These are phyloP conservation scores for Phainopepla nitens DNA, from an alignment of 2,113 vertebrate species.

Conservation along the genomic window DNA sequence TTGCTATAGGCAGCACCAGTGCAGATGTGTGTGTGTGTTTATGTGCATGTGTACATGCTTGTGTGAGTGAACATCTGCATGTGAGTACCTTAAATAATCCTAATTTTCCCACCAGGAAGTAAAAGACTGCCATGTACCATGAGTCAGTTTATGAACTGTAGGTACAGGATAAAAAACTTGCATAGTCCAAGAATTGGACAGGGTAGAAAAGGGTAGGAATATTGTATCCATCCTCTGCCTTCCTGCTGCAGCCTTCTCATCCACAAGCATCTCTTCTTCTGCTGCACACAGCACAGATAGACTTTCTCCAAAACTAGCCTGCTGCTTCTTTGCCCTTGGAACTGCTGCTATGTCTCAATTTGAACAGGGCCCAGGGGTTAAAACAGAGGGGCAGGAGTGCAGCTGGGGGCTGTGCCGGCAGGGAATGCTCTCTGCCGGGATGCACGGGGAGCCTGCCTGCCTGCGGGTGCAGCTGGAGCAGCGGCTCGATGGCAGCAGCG, in stretches of 20 bases:
- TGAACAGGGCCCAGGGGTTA: neutral
- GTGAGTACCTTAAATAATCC: neutral
- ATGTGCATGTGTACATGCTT: rapidly evolving
- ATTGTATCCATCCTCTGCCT: neutral
- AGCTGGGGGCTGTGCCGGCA: neutral
- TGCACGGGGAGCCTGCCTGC: rapidly evolving
- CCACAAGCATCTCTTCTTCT: neutral
- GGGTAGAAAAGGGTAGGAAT: neutral
- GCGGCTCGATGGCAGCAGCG: neutral
- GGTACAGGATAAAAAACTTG: neutral
- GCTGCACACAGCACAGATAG: neutral
- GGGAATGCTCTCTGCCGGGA: neutral
- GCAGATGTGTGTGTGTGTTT: rapidly evolving
- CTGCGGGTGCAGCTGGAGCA: neutral
- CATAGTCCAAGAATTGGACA: rapidly evolving
- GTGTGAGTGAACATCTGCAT: neutral
- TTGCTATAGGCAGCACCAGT: neutral
- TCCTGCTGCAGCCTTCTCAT: neutral
- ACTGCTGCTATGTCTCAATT: neutral
- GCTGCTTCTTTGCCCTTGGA: neutral
- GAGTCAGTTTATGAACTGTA: rapidly evolving
- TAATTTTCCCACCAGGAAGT: neutral
- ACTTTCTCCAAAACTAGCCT: neutral
- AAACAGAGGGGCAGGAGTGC: neutral
- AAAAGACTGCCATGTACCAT: rapidly evolving